phyloP scores from a whole-genome alignment of 2,113 vertebrate species.

The Haemorhous mexicanus region DNA sequence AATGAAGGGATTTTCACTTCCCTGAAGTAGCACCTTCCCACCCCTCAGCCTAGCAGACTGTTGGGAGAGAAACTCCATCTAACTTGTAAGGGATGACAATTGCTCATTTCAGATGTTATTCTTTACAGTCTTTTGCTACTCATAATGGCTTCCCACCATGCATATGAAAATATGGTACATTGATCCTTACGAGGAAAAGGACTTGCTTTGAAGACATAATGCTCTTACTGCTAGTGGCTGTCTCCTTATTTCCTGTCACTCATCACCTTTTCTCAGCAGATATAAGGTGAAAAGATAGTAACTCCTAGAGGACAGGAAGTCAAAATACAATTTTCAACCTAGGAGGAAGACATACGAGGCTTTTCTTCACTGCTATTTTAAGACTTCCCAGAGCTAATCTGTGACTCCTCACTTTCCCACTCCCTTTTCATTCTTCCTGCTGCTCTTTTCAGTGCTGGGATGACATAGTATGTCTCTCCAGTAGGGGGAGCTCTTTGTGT shows the following conservation, averaged over 20 bases:
- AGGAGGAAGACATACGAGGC: not conserved
- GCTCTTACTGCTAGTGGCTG: not conserved
- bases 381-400: not conserved
- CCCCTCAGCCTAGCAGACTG: not conserved
- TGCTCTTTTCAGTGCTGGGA: constrained; percentile 4
- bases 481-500: not conserved
- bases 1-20: not conserved
- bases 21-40: not conserved
- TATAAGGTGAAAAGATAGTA: not conserved
- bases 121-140: not conserved
- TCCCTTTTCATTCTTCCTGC: not conserved
- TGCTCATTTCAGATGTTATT: not conserved
- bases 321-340: not conserved
- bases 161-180: not conserved
- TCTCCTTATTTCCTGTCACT: not conserved
- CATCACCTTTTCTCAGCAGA: not conserved
- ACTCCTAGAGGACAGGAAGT: not conserved
- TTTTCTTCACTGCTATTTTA: not conserved
- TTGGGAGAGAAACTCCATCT: not conserved
- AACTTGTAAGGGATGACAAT: not conserved
- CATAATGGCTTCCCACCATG: not conserved
- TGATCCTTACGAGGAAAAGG: not conserved
- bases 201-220: not conserved
- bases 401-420: not conserved
- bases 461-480: not conserved